Evolutionary conservation across 2,888 invertebrate species (phyloP), one percentile per base, ranked within the genome.

Genomic region (Morpho deidamia): DNA sequence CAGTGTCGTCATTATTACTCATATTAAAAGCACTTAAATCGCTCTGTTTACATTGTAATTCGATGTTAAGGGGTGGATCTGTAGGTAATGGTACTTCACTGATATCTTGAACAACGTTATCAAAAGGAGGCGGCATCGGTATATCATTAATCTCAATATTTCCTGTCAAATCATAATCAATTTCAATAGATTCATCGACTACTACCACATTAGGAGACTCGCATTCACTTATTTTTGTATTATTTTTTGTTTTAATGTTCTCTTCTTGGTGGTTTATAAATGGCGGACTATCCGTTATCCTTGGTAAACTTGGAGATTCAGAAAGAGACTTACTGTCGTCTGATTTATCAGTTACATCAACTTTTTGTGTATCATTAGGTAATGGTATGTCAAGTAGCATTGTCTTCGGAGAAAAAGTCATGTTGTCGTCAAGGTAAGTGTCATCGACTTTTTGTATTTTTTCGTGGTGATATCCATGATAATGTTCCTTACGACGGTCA

Each of bases 401-500:
- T 11, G 80, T 73, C 64, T 80, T 81, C 14, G 81, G 73, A 44
- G 79, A 70, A 46, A 77, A 59, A 60, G 76, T 76, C 34, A 71
- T 59, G 52, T 70, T 56, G 53, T 65, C 79, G 51, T 65, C 79
- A 37, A 57, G 47, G n/a, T 71, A 61, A 55, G 60, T 56, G 53
- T 75, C 65, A 41, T 76, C 76, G 23, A 77, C 55, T 70, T 76
- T 84, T 37, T 76, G 76, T 32, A 63, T 51, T 66, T 91, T 91
- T 46, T 91, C 91, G 61, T 91, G 92, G 61, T 91, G 92, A 60
- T 92, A 92, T 71, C 93, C 92, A 71, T 94, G 93, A 67, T 93
- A 92, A 68, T 93, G 92, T 59, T 93, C 92, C 70, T 92, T 92
- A 38, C 94, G 92, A 61, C 93, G 92, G 58, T 95, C 95, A 67